These are phyloP conservation scores for Chalcosyrphus nemorum DNA, from an alignment of 2,888 invertebrate species.

Conservation along the genomic window DNA sequence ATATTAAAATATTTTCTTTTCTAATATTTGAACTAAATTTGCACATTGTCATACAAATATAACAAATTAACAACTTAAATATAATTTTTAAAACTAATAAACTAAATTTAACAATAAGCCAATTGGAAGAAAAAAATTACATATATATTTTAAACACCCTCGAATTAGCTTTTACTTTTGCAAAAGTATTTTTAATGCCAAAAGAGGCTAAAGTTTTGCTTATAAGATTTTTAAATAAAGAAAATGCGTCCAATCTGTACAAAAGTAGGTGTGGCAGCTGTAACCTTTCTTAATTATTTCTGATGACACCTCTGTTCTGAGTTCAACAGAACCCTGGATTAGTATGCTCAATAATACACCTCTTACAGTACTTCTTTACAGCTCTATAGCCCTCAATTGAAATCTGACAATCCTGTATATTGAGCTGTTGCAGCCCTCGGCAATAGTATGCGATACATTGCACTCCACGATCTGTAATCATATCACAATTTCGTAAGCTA, in stretches of 20 bases:
- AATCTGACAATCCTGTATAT: constrained; percentile 96
- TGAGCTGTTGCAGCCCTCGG: constrained; percentile 93
- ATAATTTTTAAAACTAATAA: not conserved
- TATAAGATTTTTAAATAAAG: too few species aligned
- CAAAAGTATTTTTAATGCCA: too few species aligned
- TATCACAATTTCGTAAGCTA: constrained; percentile 94
- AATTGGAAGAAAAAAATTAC: not conserved
- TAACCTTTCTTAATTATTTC: too few species aligned
- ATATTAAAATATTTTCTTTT: constrained; percentile 39
- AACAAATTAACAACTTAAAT: constrained; percentile 61
- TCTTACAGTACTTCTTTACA: constrained; percentile 95
- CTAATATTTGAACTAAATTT: constrained; percentile 68
- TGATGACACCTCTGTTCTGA: too few species aligned
- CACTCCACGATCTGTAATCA: constrained; percentile 93
- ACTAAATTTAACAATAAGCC: constrained; percentile 1
- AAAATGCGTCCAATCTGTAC: constrained; percentile 3
- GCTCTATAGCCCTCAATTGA: constrained; percentile 94
- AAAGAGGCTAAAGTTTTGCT: too few species aligned
- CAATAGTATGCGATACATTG: constrained; percentile 95
- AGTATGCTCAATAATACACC: constrained; percentile 97
- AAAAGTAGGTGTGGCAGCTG: not conserved
- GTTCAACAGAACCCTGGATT: constrained; percentile 94
- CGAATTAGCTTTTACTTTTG: not conserved
- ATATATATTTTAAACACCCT: not conserved
- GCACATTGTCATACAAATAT: constrained; percentile 53